Evolutionary conservation across 2,888 invertebrate species (phyloP).

Genomic region (Drosophila borealis): DNA sequence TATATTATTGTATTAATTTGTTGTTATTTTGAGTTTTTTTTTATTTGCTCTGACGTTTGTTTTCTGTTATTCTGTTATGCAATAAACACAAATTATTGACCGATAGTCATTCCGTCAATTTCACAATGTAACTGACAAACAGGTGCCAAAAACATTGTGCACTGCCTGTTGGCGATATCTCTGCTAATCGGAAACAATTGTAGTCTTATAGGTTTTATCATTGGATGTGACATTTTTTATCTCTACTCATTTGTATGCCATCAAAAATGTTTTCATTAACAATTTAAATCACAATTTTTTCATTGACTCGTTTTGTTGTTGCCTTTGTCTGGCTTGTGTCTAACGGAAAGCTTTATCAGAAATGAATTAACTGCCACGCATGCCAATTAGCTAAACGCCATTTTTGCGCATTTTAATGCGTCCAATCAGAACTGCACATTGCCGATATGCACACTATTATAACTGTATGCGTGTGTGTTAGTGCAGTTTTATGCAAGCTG

Average conservation of each 20-base stretch:
- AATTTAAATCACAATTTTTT: slow-evolving; percentile 34
- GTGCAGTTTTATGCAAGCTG: slow-evolving; percentile 29
- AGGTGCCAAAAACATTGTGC: slow-evolving; percentile 41
- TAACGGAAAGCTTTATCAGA: slow-evolving; percentile 18
- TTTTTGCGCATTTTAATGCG: slow-evolving; percentile 56
- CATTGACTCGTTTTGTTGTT: slow-evolving; percentile 1
- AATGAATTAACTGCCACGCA: slow-evolving; percentile 29
- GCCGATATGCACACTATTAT: slow-evolving; percentile 10
- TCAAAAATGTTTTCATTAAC: slow-evolving; percentile 10
- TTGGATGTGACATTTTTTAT: slow-evolving; percentile 15
- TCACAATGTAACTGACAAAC: slow-evolving; percentile 18
- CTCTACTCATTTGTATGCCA: slow-evolving; percentile 8
- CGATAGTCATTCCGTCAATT: slow-evolving; percentile 36
- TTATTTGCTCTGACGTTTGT: slow-evolving; percentile 30
- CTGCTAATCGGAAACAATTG: slow-evolving; percentile 1
- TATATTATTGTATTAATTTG: slow-evolving; percentile 46
- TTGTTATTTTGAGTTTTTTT: slow-evolving; percentile 28
- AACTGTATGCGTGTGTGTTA: slow-evolving; percentile 17
- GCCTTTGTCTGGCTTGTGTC: slow-evolving; percentile 38
- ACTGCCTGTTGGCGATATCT: not conserved
- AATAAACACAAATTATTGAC: slow-evolving; percentile 47
- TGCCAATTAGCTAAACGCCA: slow-evolving; percentile 55
- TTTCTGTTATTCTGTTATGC: slow-evolving; percentile 57
- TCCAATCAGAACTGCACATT: slow-evolving; percentile 61
- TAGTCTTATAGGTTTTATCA: slow-evolving; percentile 3